phyloP scores from a whole-genome alignment of 2,113 vertebrate species.

The Petrocephalus zakoni region DNA sequence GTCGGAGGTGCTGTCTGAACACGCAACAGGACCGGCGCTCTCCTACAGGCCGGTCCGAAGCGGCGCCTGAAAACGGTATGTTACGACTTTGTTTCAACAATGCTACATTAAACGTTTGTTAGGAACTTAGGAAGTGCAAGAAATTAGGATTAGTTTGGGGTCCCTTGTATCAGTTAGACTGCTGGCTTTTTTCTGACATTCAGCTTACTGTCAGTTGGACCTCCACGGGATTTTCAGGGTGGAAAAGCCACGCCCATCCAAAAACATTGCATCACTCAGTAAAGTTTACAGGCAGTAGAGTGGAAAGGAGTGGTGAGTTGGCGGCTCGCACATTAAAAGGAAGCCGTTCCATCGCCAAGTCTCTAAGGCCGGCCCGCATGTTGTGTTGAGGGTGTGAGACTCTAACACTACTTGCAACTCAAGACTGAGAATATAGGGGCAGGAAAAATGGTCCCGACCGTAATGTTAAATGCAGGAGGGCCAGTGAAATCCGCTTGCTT shows the following conservation, averaged over 20 bases:
- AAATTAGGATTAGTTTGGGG: not conserved
- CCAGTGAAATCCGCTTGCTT: not conserved
- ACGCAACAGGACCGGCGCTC: constrained; percentile 50
- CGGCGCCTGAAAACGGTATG: constrained; percentile 59
- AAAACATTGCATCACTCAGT: not conserved
- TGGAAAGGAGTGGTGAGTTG: not conserved
- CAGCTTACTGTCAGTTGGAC: not conserved
- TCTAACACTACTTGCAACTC: not conserved
- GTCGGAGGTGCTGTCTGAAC: constrained; percentile 37
- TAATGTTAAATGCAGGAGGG: not conserved
- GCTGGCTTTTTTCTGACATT: not conserved
- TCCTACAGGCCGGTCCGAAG: constrained; percentile 57
- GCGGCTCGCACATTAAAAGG: not conserved
- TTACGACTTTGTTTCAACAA: not conserved
- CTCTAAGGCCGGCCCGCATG: not conserved
- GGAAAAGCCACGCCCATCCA: not conserved
- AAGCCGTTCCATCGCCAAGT: not conserved
- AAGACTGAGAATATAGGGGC: not conserved
- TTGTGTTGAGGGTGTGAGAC: not conserved
- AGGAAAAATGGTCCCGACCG: not conserved
- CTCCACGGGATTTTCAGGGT: not conserved
- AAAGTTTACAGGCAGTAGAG: not conserved
- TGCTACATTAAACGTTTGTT: not conserved
- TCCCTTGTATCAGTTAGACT: not conserved
- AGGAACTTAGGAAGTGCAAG: not conserved